phyloP scores from a whole-genome alignment of 2,113 vertebrate genomes.

The Heptranchias perlo region DNA sequence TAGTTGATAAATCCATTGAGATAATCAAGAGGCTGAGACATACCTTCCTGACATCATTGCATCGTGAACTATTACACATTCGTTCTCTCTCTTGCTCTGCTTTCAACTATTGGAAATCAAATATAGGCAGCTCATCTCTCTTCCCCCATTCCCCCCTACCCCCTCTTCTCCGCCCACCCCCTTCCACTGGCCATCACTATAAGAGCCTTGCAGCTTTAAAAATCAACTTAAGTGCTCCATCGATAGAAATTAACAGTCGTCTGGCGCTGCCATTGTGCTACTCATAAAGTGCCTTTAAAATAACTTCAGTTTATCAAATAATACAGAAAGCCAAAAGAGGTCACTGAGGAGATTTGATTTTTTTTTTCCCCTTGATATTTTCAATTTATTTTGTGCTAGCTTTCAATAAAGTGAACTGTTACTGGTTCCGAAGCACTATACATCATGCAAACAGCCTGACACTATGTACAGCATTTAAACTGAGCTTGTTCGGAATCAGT shows the following conservation, averaged over 20 bases:
- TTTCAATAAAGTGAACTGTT: neutral
- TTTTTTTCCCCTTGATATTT: neutral
- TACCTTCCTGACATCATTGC: neutral
- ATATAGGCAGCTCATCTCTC: no score
- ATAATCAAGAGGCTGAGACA: neutral
- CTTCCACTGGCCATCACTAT: neutral
- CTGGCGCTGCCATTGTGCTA: neutral
- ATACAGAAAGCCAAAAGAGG: neutral
- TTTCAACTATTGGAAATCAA: neutral
- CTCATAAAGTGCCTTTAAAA: neutral
- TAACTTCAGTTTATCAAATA: neutral
- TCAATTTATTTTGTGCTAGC: neutral
- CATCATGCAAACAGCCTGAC: neutral
- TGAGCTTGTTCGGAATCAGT: neutral
- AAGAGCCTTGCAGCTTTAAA: neutral
- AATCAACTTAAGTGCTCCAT: neutral
- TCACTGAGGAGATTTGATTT: neutral
- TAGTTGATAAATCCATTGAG: neutral
- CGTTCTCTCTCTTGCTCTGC: neutral
- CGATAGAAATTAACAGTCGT: neutral
- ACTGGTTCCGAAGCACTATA: neutral
- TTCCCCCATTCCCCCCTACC: neutral
- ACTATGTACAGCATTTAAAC: neutral
- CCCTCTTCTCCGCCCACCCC: neutral
- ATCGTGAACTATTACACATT: neutral